These are phyloP conservation scores for Neria commutata DNA, from an alignment of 2,888 invertebrate species.

Conservation along the genomic window DNA sequence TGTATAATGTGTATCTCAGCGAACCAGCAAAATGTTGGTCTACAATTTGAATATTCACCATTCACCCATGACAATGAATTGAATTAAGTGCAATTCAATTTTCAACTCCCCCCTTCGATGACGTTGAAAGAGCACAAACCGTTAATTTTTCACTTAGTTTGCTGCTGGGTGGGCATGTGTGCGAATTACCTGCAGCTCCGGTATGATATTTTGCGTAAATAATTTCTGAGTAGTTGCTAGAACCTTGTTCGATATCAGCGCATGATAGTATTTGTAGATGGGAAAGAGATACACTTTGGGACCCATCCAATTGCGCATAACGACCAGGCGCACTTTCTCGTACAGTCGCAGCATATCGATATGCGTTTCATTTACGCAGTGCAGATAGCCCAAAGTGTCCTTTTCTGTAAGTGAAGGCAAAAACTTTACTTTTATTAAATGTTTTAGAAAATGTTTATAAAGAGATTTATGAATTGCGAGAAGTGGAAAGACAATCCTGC, in stretches of 20 bases:
- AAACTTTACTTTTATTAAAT: neutral
- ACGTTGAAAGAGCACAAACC: too few species aligned
- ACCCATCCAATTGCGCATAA: slow-evolving; percentile 55
- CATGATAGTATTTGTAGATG: slow-evolving; percentile 60
- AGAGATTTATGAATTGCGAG: neutral
- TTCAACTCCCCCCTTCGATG: too few species aligned
- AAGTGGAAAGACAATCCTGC: neutral
- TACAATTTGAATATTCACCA: too few species aligned
- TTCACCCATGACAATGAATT: too few species aligned
- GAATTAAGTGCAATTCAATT: too few species aligned
- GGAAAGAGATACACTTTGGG: slow-evolving; percentile 58
- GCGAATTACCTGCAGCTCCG: slow-evolving; percentile 51
- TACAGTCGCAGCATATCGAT: slow-evolving; percentile 56
- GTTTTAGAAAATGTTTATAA: neutral
- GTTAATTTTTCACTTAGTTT: too few species aligned
- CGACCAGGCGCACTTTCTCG: slow-evolving; percentile 50
- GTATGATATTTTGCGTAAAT: slow-evolving; percentile 52
- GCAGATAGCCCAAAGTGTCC: slow-evolving; percentile 49
- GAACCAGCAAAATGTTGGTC: too few species aligned
- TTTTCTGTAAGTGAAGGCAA: slow-evolving; percentile 34
- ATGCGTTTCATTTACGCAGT: slow-evolving; percentile 54
- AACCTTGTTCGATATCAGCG: slow-evolving; percentile 53
- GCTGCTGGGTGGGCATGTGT: too few species aligned
- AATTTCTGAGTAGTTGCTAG: slow-evolving; percentile 55
- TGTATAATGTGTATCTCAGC: too few species aligned